Base-by-base conservation (phyloP, 2,797 vertebrate species). In the Aldrovandia affinis region DNA sequence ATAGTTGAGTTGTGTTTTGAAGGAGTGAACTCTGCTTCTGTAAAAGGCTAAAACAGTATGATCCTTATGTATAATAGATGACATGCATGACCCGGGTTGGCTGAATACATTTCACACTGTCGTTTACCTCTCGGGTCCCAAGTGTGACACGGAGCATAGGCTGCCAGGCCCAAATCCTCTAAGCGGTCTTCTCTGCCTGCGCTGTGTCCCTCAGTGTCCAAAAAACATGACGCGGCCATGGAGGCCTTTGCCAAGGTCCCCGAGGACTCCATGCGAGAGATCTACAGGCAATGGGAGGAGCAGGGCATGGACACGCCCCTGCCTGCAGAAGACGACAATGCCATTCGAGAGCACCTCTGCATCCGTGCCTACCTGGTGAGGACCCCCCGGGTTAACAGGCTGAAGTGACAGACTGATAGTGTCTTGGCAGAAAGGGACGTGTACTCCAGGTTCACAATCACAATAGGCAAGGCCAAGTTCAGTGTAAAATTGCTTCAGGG, bases 211-310 rank as follows among this genome's bases (percentile, higher is more conserved):
- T 2, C 84, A 99, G 98, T 97, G 70, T 95, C 96, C 84, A 98
- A 98, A 92, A 99, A 99, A 89, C 96, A 99, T 0, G 97, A 98
- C 20, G 98, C 98, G 80, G 98, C 98, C 80, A 99, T 98, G 89
- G 96, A 96, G 7, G 98, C 99, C 52, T 99, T 99, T 87, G 94
- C 96, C 85, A 99, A 98, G 92, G 97, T 99, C 39, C 98, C 98
- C 0, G 97, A 97, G 73, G 98, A 99, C 87, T 98, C 97, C 0
- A 97, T 98, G 94, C 96, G 94, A 84, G 97, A 98, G 90, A 98
- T 99, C 63, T 98, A 97, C 90, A 95, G 94, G 85, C 97, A 97
- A 50, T 98, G 97, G 97, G 96, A 97, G 18, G 96, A 96, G 28
- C 93, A 96, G 47, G 95, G 95, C 86, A 96, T 97, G 95, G 95